Evolutionary conservation across 2,113 vertebrate species (phyloP).

Genomic region (Dasyurus viverrinus): DNA sequence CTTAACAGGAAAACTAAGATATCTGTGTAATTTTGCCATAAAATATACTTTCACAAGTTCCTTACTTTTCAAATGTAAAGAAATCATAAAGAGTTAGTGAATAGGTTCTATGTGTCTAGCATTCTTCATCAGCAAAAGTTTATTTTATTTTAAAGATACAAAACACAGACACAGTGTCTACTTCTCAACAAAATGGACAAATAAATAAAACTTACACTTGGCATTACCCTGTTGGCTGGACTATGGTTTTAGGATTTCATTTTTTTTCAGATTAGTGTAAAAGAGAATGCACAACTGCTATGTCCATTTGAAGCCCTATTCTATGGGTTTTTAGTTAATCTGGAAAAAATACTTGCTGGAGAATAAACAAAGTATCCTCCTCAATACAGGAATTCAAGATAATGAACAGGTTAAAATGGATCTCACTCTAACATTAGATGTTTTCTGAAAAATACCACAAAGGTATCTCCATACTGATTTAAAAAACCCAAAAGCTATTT

Average conservation of each 20-base stretch:
- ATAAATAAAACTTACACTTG: conserved; percentile 87
- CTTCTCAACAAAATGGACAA: conserved; percentile 83
- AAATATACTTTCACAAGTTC: conserved; percentile 77
- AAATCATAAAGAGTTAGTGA: conserved; percentile 84
- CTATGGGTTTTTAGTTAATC: conserved; percentile 27
- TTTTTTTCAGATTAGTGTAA: conserved; percentile 70
- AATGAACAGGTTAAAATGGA: conserved; percentile 41
- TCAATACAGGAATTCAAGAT: conserved; percentile 40
- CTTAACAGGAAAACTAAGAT: conserved; percentile 71
- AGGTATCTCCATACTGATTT: background rate
- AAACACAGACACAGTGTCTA: conserved; percentile 86
- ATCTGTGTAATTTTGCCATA: conserved; percentile 66
- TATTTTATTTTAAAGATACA: conserved; percentile 86
- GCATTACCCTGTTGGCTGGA: conserved; percentile 77
- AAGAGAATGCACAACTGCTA: conserved; percentile 62
- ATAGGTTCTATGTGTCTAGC: conserved; percentile 83
- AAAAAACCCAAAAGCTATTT: background rate
- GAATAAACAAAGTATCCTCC: conserved; percentile 37
- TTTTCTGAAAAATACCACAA: background rate
- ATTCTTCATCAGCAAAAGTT: conserved; percentile 79
- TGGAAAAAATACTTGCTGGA: conserved; percentile 46
- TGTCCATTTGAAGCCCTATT: conserved; percentile 55
- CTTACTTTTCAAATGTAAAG: conserved; percentile 82
- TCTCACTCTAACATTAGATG: background rate
- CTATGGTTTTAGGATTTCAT: conserved; percentile 73